Base-by-base conservation (phyloP, 2,797 vertebrate species). In the Spheniscus humboldti region DNA sequence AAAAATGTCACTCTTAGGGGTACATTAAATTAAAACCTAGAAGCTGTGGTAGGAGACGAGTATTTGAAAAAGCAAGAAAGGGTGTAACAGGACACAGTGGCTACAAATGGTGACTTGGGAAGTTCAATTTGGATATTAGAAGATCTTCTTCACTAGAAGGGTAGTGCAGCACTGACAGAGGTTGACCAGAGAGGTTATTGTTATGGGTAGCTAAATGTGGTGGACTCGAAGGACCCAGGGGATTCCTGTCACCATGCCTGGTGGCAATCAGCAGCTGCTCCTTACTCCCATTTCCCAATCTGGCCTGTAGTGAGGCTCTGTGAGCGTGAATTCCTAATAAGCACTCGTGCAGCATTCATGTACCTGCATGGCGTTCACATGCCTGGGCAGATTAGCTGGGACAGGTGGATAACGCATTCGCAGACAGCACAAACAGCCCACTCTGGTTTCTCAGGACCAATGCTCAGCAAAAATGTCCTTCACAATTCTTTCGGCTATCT, bases 301-400 rank as follows among this genome's bases (percentile, higher is more conserved):
- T n/a, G 39, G 17, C 43, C 53, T 45, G 23, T 60, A 27, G 27
- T 12, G 55, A 57, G 56, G 16, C 37, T 63, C 5, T n/a, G 47
- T 39, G 45, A 57, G 53, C 1, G 1, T 45, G 37, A 57, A 39
- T 60, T 92, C 35, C 68, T 53, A 11, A 1, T 35, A 13, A 48
- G 24, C 48, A 10, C 62, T 72, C 0, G 1, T 2, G 45, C 11
- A 55, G 3, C 0, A 0, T 59, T 89, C 1, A 1, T 60, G n/a
- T 1, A 1, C 35, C 60, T 0, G 0, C 1, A 0, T 12, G 55
- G 12, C 3, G 1, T 33, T 81, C 78, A 20, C 9, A 1, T 2
- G 0, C 27, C 47, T 7, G 6, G 5, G 41, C 1, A 4, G 66
- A 48, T 78, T 4, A 45, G 74, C 81, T 15, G 53, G 25, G 53